Base-by-base conservation (phyloP, 1,140 invertebrate genomes). In the Aleiodes sp. region DNA sequence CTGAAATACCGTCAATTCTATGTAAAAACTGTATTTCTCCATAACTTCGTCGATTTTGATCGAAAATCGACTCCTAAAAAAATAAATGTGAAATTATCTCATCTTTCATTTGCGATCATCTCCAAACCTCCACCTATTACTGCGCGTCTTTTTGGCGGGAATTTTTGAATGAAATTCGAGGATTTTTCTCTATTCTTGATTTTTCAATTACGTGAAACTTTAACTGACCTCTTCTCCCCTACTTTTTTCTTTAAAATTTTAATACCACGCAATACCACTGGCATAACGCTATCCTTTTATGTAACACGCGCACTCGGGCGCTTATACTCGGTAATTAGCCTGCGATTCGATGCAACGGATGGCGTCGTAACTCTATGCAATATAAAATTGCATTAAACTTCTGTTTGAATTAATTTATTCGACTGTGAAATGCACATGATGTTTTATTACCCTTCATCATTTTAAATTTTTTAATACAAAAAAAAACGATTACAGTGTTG, bases 311-410 rank as follows among this genome's bases (percentile, higher is more conserved):
- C 46, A 56, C 46, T 65, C 46, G 10, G 46, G 19, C 46, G 46
- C 46, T 52, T n/a, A 66, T 64, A 56, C 61, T 70, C 67, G 68
- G 69, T 76, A 78, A 78, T 78, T 78, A 78, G 71, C 73, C 69
- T 35, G 39, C 57, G 56, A 63, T 65, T 73, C 67, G 71, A 71
- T 72, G 73, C 72, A 56, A 63, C 57, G 46, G 67, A 65, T 70
- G 64, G 14, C 72, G 64, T 77, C 71, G 72, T 76, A 78, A 75
- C 70, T 41, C 67, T n/a, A 37, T 65, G 69, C 68, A 70, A 72
- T 35, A 62, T 59, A 24, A 29, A 66, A 69, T 74, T 73, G 74
- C 64, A 57, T 78, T 78, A 73, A 66, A 67, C 65, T 59, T 21
- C 19, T 12, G 33, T 26, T 56, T 39, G 43, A 59, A 52, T 52